Evolutionary conservation across 2,113 vertebrate genomes (phyloP).

Genomic region (Paramisgurnus dabryanus): DNA sequence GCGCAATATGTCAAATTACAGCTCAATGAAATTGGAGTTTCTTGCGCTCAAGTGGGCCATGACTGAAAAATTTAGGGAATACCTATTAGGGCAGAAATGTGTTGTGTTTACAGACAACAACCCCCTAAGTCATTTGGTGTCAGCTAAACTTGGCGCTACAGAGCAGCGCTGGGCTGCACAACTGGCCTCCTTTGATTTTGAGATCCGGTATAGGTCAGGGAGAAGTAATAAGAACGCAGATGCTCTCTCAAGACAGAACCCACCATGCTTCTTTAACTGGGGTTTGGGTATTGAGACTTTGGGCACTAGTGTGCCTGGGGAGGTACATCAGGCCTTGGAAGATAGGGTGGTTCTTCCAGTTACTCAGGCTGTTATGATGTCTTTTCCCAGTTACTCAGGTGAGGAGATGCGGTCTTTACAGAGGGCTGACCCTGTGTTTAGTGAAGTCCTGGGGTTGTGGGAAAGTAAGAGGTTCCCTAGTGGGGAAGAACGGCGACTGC

Average conservation of each 20-base stretch:
- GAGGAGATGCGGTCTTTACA: not conserved
- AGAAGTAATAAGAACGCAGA: too few relatives aligned
- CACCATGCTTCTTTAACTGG: not conserved
- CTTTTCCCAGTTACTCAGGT: not conserved
- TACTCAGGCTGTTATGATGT: not conserved
- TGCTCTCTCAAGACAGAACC: not conserved
- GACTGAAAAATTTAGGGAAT: too few relatives aligned
- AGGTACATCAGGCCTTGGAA: not conserved
- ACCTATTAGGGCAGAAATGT: too few relatives aligned
- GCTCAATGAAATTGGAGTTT: too few relatives aligned
- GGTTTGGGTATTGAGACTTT: not conserved
- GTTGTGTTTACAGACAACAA: too few relatives aligned
- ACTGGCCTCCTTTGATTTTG: too few relatives aligned
- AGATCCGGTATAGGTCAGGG: too few relatives aligned
- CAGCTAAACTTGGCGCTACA: too few relatives aligned
- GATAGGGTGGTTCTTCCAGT: not conserved
- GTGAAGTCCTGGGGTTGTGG: not conserved
- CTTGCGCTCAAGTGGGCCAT: too few relatives aligned
- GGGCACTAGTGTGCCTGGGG: not conserved
- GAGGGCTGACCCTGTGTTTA: not conserved
- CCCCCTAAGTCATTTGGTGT: too few relatives aligned
- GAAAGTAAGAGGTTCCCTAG: not conserved
- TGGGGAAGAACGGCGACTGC: not conserved
- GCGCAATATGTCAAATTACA: too few relatives aligned
- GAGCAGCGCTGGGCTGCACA: too few relatives aligned